Evolutionary conservation across 2,113 vertebrate genomes (phyloP), one percentile per base, ranked within the genome.

Genomic region (Corydoras sp.): DNA sequence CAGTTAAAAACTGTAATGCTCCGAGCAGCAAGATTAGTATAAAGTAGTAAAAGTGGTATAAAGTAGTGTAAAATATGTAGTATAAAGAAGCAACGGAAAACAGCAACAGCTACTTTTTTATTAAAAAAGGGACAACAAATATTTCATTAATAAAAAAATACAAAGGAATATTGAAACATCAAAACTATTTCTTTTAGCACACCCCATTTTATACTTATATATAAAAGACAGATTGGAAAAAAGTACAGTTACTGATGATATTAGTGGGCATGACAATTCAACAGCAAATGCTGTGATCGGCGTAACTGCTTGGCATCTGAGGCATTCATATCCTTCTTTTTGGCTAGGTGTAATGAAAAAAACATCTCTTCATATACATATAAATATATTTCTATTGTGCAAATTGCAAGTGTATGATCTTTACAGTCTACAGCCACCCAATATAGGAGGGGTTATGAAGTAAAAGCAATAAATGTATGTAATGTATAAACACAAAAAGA

Each of bases 341-440:
- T 24, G 2, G 51, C 58, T 63, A 78, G 32, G 63, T 70, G 75
- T 77, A 68, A 71, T 77, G 71, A 43, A 43, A 43, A 43, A 80
- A 78, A 65, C 83, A 68, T 80, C 71, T 84, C 81, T 86, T 74
- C 78, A 85, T 85, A 86, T 85, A 87, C 82, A 88, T 62, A 89
- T 83, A 87, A 85, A 86, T 83, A 85, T 77, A 84, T 85, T 85
- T 84, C 69, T 83, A 75, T 71, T 87, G 87, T 89, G 88, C 88
- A 88, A 88, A 89, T 61, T 86, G 84, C 85, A 88, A 81, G 74
- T 81, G 71, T 81, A 78, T 76, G 79, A 58, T 71, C 58, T 68
- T 77, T 77, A 35, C 67, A 51, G 68, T 73, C 56, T 81, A 62
- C 54, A 74, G 73, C 66, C 69, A 73, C 62, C 74, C 31, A 75